A percentile compares a stretch with the other conserved stretches of the same genome.
phyloP scores from a whole-genome alignment of 2,888 invertebrate species.

The Drosophila trichaetosa region DNA sequence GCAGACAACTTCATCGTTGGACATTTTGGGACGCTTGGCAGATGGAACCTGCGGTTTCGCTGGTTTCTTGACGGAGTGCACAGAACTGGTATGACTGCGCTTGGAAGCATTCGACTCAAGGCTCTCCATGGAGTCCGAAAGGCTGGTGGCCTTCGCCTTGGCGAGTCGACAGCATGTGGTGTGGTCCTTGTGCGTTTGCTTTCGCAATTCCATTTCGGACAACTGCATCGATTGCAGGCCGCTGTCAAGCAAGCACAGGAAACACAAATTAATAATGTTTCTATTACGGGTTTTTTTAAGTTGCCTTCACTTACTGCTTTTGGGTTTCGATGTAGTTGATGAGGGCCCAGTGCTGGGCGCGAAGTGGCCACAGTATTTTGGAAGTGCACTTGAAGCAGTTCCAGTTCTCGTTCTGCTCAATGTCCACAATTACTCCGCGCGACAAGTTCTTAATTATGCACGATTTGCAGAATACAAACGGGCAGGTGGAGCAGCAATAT shows the following conservation, averaged over 20 bases:
- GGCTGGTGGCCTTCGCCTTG: conserved; percentile 74
- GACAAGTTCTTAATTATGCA: conserved; percentile 91
- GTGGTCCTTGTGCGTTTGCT: conserved; percentile 75
- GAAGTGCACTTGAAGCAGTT: conserved; percentile 91
- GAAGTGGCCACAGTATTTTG: conserved; percentile 87
- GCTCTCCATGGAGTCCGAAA: conserved; percentile 82
- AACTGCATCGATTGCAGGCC: conserved; percentile 68
- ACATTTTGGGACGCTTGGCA: conserved; percentile 73
- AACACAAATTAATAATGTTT: neutral
- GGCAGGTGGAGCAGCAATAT: conserved; percentile 91
- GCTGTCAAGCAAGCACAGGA: conserved; percentile 57
- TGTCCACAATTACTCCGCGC: conserved; percentile 88
- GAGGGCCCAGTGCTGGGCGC: conserved; percentile 90
- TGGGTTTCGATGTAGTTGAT: conserved; percentile 89
- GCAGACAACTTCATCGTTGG: conserved; percentile 87
- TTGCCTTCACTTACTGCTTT: conserved; percentile 80
- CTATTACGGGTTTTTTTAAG: neutral
- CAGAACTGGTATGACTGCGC: conserved; percentile 69
- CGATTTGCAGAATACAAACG: conserved; percentile 91
- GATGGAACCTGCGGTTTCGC: conserved; percentile 40
- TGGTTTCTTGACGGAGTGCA: conserved; percentile 52
- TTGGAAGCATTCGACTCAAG: conserved; percentile 77
- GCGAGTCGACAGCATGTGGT: conserved; percentile 83
- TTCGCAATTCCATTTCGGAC: conserved; percentile 73
- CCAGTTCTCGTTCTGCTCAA: conserved; percentile 92